Conservation (phyloP, 2,888 invertebrate species). For the Acleris laterana region DNA sequence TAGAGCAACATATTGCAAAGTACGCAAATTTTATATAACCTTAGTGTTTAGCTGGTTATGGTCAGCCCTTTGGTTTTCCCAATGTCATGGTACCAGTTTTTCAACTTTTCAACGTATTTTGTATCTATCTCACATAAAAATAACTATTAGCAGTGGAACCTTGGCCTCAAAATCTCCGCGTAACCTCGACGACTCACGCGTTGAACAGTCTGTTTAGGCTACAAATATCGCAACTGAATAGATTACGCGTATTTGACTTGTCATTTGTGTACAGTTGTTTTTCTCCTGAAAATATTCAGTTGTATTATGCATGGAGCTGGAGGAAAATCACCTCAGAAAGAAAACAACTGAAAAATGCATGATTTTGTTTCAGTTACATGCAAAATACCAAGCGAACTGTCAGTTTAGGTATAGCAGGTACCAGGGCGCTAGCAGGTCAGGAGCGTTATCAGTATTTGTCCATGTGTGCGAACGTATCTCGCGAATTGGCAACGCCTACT, state of each 20-base stretch:
- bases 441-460: slow-evolving; percentile 48
- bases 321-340: background rate
- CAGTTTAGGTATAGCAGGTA: slow-evolving; percentile 52
- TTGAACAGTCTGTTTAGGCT: slow-evolving; percentile 71
- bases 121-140: slow-evolving; percentile 68
- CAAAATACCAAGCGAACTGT: slow-evolving; percentile 27
- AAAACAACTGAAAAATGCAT: background rate
- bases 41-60: background rate
- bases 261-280: slow-evolving; percentile 36
- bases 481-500: slow-evolving; percentile 72
- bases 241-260: slow-evolving; percentile 50
- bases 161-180: slow-evolving; percentile 75
- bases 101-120: slow-evolving; percentile 56
- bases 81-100: slow-evolving; percentile 52
- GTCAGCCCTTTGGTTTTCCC: background rate
- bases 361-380: background rate
- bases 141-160: slow-evolving; percentile 73
- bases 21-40: no score
- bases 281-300: slow-evolving; percentile 39
- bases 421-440: slow-evolving; percentile 62
- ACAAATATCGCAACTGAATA: slow-evolving; percentile 71
- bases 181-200: slow-evolving; percentile 70
- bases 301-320: slow-evolving; percentile 13
- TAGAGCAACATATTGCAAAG: no score
- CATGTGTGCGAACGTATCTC: slow-evolving; percentile 50